Conservation (phyloP, 2,888 invertebrate genomes). For the Dynastes hyllus region DNA sequence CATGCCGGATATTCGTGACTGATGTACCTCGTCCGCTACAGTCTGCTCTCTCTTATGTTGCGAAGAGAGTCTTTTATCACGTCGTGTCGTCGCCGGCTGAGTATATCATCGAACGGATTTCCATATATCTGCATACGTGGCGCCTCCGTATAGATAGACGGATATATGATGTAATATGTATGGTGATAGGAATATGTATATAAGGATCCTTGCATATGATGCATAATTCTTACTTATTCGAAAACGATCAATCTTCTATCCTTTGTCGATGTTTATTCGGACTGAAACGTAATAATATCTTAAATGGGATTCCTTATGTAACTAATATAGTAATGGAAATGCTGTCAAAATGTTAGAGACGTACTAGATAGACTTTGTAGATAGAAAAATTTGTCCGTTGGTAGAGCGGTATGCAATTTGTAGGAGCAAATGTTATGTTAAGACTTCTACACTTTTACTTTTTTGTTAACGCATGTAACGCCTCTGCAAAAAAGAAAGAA, state of each 20-base stretch:
- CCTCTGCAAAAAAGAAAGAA: too few relatives aligned
- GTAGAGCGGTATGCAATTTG: too few relatives aligned
- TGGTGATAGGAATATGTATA: slow-evolving; percentile 1
- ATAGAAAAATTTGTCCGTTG: too few relatives aligned
- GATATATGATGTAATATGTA: too few relatives aligned
- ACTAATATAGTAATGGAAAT: neutral
- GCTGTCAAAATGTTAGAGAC: neutral
- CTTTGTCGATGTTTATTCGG: neutral
- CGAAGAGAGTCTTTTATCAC: slow-evolving; percentile 37
- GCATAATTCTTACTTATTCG: slow-evolving; percentile 7
- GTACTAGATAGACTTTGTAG: neutral
- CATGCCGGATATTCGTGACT: slow-evolving; percentile 50
- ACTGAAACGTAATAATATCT: neutral
- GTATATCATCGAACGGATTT: slow-evolving; percentile 42
- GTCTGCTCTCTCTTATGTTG: slow-evolving; percentile 15
- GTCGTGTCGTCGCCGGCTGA: slow-evolving; percentile 19
- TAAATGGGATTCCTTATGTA: neutral
- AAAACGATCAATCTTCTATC: slow-evolving; percentile 15
- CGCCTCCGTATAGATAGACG: slow-evolving; percentile 7
- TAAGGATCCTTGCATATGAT: neutral
- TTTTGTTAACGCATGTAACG: too few relatives aligned
- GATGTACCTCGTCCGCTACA: slow-evolving; percentile 43
- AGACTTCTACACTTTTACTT: too few relatives aligned
- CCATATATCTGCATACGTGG: slow-evolving; percentile 46
- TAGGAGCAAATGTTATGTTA: too few relatives aligned